These are phyloP conservation scores for Bufo bufo DNA, from an alignment of 2,113 vertebrate genomes.

Conservation along the genomic window DNA sequence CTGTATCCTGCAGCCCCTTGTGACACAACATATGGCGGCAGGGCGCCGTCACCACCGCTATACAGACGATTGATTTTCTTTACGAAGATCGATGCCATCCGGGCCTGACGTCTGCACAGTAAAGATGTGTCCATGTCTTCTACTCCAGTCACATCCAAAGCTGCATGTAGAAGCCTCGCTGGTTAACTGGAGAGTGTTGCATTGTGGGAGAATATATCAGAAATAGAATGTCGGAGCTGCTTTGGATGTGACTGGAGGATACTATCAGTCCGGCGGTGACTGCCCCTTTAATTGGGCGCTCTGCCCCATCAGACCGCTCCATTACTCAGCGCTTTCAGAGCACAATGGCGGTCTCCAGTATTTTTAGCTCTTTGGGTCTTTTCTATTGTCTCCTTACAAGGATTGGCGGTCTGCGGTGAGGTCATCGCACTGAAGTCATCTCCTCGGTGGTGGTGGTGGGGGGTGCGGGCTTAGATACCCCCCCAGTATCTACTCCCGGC, in stretches of 20 bases:
- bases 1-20: background rate
- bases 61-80: constrained; percentile 1
- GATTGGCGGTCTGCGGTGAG: constrained; percentile 33
- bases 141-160: background rate
- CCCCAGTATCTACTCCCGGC: constrained; percentile 30
- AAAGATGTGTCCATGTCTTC: no score
- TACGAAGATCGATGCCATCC: background rate
- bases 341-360: constrained; percentile 20
- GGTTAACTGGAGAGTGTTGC: no score
- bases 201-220: no score
- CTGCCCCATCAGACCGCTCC: background rate
- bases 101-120: background rate
- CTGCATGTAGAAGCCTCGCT: background rate
- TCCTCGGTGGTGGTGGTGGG: constrained; percentile 3
- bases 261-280: background rate
- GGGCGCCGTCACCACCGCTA: background rate
- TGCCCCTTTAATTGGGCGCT: background rate
- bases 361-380: constrained; percentile 45
- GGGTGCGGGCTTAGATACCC: constrained; percentile 14
- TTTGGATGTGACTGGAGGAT: background rate
- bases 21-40: background rate
- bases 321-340: background rate
- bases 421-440: constrained; percentile 45
- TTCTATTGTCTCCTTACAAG: constrained; percentile 53
- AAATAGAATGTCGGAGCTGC: background rate